Evolutionary conservation across 2,797 vertebrate genomes (phyloP), one percentile per base, ranked within the genome.

Genomic region (Sebastes minor): DNA sequence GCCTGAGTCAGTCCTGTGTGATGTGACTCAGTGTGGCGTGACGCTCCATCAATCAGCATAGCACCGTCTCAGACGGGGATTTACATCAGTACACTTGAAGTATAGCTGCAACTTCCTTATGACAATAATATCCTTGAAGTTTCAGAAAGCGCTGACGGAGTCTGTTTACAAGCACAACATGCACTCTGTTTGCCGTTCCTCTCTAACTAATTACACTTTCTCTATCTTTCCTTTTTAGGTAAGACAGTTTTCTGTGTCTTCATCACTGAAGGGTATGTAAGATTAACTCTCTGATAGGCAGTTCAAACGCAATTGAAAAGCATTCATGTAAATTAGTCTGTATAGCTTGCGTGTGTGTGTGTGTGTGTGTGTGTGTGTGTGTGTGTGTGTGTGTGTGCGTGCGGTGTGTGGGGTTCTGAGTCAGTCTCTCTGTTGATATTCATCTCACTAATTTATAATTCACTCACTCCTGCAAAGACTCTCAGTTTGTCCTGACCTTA

Each of bases 361-460:
- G 25, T 56, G 64, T 60, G 28, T 42, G 33, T 27, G 49, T n/a
- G n/a, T n/a, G n/a, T 25, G 62, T 27, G 57, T 18, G n/a, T 30
- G 25, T 56, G 25, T 11, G 11, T 32, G 35, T 32, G 42, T 28
- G 28, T 68, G 33, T n/a, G 12, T 10, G 10, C 28, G 63, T 32
- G 70, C 25, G 11, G 64, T 61, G 30, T 46, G 35, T n/a, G 32
- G 49, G 28, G 18, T 90, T 88, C 78, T 23, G 32, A 83, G 76
- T 80, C 74, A 8, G 32, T 85, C 66, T 20, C 66, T 90, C 71
- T 71, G 82, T 88, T 85, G 86, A 90, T 92, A 87, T 91, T 84
- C 89, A 89, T 91, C 87, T 79, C 10, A 72, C 83, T 92, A 85
- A 94, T 94, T 93, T 91, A 86, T 81, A 90, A 79, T 91, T 91